Conservation (phyloP, 2,113 vertebrate genomes). For the Cyanistes caeruleus region DNA sequence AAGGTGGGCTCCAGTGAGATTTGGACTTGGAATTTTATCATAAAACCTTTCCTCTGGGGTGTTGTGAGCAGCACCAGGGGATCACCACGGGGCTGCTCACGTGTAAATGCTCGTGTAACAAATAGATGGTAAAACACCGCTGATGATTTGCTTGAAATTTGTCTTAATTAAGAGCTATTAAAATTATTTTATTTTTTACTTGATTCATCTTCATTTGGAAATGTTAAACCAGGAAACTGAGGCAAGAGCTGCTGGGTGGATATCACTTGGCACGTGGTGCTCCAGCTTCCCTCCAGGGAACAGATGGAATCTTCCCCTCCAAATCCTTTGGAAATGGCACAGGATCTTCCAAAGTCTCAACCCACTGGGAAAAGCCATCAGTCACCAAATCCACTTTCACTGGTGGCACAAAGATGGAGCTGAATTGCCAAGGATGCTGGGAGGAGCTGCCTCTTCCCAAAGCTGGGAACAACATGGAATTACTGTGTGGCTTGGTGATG, state of each 20-base stretch:
- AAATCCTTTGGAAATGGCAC: background rate
- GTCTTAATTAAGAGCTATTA: background rate
- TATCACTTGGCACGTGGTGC: background rate
- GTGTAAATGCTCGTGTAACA: background rate
- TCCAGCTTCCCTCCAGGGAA: background rate
- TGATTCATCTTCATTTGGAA: background rate
- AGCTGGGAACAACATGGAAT: background rate
- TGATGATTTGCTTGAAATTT: background rate
- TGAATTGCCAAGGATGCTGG: background rate
- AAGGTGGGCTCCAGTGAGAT: background rate
- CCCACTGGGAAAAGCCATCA: fast-evolving
- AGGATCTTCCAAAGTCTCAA: background rate
- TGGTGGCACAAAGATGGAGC: background rate
- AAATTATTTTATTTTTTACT: slow-evolving; percentile 3
- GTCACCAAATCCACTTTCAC: background rate
- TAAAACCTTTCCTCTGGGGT: background rate
- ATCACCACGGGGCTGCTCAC: background rate
- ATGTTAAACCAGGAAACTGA: background rate
- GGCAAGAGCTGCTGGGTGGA: background rate
- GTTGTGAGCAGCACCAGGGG: background rate
- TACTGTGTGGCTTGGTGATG: background rate
- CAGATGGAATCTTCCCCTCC: background rate
- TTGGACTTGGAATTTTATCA: background rate
- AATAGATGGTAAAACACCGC: background rate
- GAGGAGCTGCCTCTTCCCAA: background rate